Evolutionary conservation across 2,113 vertebrate species (phyloP).

Genomic region (Anarrhichthys ocellatus): DNA sequence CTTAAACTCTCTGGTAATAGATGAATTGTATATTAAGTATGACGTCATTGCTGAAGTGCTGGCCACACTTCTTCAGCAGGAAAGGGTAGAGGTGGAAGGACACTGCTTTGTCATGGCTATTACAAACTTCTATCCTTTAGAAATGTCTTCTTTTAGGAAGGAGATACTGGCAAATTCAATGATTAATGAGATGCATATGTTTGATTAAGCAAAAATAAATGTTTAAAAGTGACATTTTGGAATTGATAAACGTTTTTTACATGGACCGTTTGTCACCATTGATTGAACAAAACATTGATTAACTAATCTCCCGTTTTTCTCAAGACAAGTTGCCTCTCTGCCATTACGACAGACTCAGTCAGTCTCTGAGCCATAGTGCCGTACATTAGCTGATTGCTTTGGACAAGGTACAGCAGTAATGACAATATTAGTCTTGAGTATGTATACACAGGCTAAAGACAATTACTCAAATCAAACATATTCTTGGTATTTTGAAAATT

Average conservation of each 20-base stretch:
- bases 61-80: not conserved
- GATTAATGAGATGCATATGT: not conserved
- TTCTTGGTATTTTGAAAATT: not conserved
- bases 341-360: not conserved
- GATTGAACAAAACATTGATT: not conserved
- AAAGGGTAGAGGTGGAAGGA: not conserved
- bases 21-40: not conserved
- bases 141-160: not conserved
- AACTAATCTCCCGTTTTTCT: not conserved
- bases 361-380: not conserved
- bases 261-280: not conserved
- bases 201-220: not conserved
- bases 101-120: not conserved
- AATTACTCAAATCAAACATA: slow-evolving; percentile 10
- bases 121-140: not conserved
- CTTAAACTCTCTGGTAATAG: slow-evolving; percentile 13
- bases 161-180: not conserved
- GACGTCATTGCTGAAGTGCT: not conserved
- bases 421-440: not conserved
- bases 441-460: not conserved
- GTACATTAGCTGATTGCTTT: slow-evolving; percentile 40
- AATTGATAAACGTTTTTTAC: not conserved
- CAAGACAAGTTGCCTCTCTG: not conserved
- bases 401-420: not conserved
- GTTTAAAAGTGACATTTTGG: not conserved